phyloP scores from a whole-genome alignment of 2,888 invertebrate genomes.

The Pseudococcus jackbeardsleyi region DNA sequence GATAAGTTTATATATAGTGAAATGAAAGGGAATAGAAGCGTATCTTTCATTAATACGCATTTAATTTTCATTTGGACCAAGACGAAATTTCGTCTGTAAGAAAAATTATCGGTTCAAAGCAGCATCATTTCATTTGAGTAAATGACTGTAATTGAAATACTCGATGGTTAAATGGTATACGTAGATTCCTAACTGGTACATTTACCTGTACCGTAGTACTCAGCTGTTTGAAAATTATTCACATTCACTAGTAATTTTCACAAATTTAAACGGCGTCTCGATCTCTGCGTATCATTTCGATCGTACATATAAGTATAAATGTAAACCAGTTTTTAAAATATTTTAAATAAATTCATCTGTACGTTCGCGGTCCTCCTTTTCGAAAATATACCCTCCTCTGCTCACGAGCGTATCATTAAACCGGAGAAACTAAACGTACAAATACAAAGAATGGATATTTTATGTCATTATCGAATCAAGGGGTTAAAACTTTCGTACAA shows the following conservation, averaged over 20 bases:
- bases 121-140: conserved; percentile 25
- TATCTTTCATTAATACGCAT: conserved; percentile 24
- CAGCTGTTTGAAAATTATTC: background rate
- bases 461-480: conserved; percentile 35
- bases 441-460: conserved; percentile 23
- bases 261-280: conserved; percentile 23
- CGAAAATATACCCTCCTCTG: background rate
- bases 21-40: conserved; percentile 9
- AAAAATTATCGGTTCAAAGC: conserved; percentile 59
- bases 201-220: background rate
- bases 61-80: conserved; percentile 23
- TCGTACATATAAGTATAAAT: background rate
- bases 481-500: conserved; percentile 13
- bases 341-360: conserved; percentile 24
- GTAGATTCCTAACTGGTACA: conserved; percentile 31
- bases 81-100: conserved; percentile 27
- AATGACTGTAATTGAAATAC: conserved; percentile 56
- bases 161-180: conserved; percentile 51
- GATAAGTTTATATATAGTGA: conserved; percentile 11
- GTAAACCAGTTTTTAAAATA: conserved; percentile 40
- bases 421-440: background rate
- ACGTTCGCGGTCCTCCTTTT: conserved; percentile 19
- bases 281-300: conserved; percentile 26
- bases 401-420: background rate
- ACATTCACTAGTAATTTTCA: conserved; percentile 40